Base-by-base conservation (phyloP, 2,113 vertebrate genomes). In the Raja brachyura region DNA sequence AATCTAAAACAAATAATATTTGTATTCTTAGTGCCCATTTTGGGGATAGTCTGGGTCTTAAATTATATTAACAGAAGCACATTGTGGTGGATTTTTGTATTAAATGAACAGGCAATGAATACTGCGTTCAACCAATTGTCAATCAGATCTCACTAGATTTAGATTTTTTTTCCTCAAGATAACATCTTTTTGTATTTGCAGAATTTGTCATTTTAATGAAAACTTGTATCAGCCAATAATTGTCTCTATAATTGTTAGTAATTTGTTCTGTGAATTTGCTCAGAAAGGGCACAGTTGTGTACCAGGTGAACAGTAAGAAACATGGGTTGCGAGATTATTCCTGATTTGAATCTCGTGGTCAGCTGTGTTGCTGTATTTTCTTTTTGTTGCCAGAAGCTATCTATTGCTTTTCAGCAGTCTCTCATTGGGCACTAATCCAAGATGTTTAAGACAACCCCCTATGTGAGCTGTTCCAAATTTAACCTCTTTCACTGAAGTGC, bases 381-480 rank as follows among this genome's bases (percentile, higher is more conserved):
- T 95, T 96, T 94, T 94, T 93, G 95, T 95, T 96, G 96, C 96
- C 96, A 96, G 96, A 93, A 97, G 96, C 96, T 95, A 95, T 96
- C 96, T 96, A 93, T 96, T 94, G 94, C 95, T 95, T 95, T 95
- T 96, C 95, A 95, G 63, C 96, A 95, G 88, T 94, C 94, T 94
- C 94, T 94, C 92, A 95, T 95, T 95, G 96, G 97, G 97, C 97
- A 93, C 95, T 93, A 56, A 93, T 97, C 97, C 97, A 98, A 95
- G 95, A 94, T 66, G 94, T 94, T 95, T 94, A 94, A 94, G 95
- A 95, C 95, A 95, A 94, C 95, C 95, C 95, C 96, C 95, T 95
- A 93, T 95, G 93, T 94, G 96, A 95, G 96, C 96, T 61, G 95
- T 96, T 95, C 94, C 95, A 94, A 96, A 96, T 96, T 97, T 96